Evolutionary conservation across 92 coral and sea anemone species (phyloP).

Genomic region (Umimayanthus kanabou): DNA sequence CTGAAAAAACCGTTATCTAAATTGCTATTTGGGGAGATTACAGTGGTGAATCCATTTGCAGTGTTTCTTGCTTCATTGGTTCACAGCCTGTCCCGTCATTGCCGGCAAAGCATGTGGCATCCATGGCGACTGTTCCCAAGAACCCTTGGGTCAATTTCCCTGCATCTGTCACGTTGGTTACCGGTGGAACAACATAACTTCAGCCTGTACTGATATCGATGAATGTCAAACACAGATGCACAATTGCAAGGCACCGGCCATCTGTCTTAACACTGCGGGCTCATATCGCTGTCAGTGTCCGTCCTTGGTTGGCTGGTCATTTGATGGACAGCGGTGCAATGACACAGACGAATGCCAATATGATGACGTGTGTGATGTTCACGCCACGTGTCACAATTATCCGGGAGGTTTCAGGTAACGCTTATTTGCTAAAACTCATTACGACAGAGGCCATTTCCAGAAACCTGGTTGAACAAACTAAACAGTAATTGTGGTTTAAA

Average conservation of each 20-base stretch:
- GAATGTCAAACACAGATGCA: constrained; percentile 53
- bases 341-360: constrained; percentile 57
- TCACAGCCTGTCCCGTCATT: constrained; percentile 54
- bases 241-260: constrained; percentile 55
- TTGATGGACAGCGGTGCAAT: constrained; percentile 62
- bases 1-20: no score
- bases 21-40: no score
- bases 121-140: constrained; percentile 55
- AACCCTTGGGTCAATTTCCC: constrained; percentile 35
- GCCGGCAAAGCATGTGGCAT: constrained; percentile 55
- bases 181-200: constrained; percentile 48
- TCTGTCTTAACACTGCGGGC: constrained; percentile 60
- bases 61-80: background rate
- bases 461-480: no score
- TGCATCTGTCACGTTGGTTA: constrained; percentile 60
- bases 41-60: background rate
- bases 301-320: constrained; percentile 66
- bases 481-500: no score
- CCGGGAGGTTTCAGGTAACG: constrained; percentile 60
- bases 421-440: background rate
- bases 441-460: background rate
- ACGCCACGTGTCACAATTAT: constrained; percentile 52
- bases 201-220: constrained; percentile 47
- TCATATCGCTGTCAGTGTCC: constrained; percentile 71
- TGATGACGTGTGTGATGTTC: constrained; percentile 44